Evolutionary conservation across 2,888 invertebrate genomes (phyloP), one percentile per base, ranked within the genome.

Genomic region (Hipparchia semele): DNA sequence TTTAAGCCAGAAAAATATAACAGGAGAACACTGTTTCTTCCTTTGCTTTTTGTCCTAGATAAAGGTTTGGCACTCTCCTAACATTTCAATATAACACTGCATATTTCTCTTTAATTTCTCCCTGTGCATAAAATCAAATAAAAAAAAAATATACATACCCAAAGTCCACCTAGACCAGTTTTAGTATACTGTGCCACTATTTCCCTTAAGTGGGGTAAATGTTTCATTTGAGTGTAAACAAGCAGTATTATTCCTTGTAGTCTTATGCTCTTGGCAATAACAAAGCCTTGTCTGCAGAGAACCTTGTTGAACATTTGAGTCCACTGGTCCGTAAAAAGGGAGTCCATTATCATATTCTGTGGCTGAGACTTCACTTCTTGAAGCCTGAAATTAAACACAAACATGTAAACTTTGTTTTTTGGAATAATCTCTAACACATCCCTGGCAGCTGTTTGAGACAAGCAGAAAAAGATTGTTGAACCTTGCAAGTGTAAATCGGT

Each of bases 311-410:
- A 95, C 69, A 95, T 95, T 74, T 95, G 95, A 2, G 97, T 97
- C 98, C 98, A 98, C 0, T 97, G 96, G 87, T 98, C 98, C 80
- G 96, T 96, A 86, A 97, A 97, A 64, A 98, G 91, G 1, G 97
- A 95, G 80, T 98, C 97, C 89, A 97, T 94, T 23, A 98, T 90
- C 90, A 98, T 96, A 86, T 97, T 97, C 83, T 97, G 97, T 0
- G 98, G 98, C 81, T 97, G 97, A 0, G 97, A 96, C 85, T 97
- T 98, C 0, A 98, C 97, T 94, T 98, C 98, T 94, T 98, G 98
- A 74, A 98, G 92, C 23, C 97, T 97, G 83, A 72, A 86, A 86
- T 49, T 62, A 70, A 23, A 46, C n/a, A 23, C 7, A 59, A 39
- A 39, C 23, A 23, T 23, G 23, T 23, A 23, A 23, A 23, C 23